Percentiles rank a stretch among this genome's conserved stretches.
These are phyloP conservation scores for Rhynchophorus ferrugineus DNA, from an alignment of 1,140 invertebrate genomes.

Conservation along the genomic window DNA sequence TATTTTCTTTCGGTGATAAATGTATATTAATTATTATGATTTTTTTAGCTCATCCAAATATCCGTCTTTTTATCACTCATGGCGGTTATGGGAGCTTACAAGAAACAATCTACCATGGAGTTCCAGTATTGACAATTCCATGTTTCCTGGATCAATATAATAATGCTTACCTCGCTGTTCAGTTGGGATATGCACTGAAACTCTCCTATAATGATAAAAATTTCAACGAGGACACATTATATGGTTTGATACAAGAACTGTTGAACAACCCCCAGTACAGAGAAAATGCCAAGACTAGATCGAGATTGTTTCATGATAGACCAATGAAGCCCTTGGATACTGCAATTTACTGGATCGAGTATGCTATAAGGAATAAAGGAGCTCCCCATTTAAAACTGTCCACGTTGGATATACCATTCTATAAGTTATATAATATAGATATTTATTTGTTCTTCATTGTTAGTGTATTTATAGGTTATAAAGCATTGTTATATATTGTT, in stretches of 20 bases:
- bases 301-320: constrained; percentile 47
- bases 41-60: constrained; percentile 25
- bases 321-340: constrained; percentile 49
- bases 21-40: constrained; percentile 17
- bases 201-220: constrained; percentile 1
- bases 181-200: constrained; percentile 42
- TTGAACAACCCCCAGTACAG: constrained; percentile 26
- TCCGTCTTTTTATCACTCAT: constrained; percentile 27
- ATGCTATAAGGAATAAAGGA: constrained; percentile 58
- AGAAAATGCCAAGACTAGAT: constrained; percentile 42
- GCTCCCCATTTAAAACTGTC: constrained; percentile 54
- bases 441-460: constrained; percentile 18
- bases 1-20: constrained; percentile 29
- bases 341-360: constrained; percentile 62
- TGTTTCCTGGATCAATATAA: constrained; percentile 56
- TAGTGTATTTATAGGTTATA: no score
- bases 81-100: constrained; percentile 56
- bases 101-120: constrained; percentile 61
- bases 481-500: no score
- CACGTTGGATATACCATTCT: constrained; percentile 49
- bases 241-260: constrained; percentile 15
- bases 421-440: constrained; percentile 41
- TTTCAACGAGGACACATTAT: constrained; percentile 24
- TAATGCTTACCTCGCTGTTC: constrained; percentile 45
- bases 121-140: constrained; percentile 62